Conservation (phyloP, 2,797 vertebrate genomes). For the Muscicapa comitata region DNA sequence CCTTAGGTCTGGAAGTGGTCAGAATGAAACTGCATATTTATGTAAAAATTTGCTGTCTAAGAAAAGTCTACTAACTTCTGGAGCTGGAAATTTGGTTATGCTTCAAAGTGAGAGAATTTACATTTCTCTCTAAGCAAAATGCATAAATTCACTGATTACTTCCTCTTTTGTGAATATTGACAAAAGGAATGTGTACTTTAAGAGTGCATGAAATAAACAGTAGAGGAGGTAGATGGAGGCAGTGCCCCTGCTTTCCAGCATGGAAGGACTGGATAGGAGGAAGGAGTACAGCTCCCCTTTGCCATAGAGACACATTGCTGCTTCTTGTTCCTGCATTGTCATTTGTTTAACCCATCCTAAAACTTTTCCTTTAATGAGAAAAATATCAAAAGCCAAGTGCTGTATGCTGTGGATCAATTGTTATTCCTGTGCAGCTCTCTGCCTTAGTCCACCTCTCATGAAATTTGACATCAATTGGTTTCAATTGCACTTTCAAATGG, state of each 20-base stretch:
- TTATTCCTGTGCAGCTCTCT: background rate
- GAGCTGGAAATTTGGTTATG: background rate
- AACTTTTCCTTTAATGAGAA: background rate
- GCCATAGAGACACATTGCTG: background rate
- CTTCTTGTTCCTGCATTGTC: background rate
- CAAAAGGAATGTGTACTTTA: background rate
- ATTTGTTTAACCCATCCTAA: background rate
- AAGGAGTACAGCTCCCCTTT: background rate
- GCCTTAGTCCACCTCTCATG: background rate
- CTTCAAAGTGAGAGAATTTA: background rate
- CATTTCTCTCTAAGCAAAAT: background rate
- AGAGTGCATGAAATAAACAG: background rate
- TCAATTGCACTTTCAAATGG: background rate
- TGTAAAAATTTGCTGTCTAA: background rate
- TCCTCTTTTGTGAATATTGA: background rate
- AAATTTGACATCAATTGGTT: background rate
- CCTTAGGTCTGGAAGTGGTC: background rate
- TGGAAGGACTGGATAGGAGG: background rate
- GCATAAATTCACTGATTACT: background rate
- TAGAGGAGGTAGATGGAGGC: background rate
- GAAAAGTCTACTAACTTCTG: background rate
- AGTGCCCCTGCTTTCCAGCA: background rate
- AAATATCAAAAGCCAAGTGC: background rate
- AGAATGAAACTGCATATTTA: background rate
- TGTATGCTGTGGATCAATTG: background rate